Evolutionary conservation across 2,888 invertebrate species (phyloP), one percentile per base, ranked within the genome.

Genomic region (Cenopis cana): DNA sequence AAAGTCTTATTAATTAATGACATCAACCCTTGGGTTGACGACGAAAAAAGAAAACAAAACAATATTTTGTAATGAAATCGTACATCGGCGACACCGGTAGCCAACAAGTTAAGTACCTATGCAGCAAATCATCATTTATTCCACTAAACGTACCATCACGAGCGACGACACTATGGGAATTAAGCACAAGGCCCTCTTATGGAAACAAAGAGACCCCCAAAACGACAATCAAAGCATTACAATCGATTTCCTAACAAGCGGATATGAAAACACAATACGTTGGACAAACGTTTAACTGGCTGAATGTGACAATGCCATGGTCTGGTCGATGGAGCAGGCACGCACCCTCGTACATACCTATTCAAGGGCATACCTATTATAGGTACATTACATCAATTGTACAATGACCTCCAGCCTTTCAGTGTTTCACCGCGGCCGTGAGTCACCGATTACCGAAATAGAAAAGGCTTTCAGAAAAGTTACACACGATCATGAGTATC

Each of bases 231-330:
- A 52, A 62, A 18, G 64, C 49, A 56, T 57, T 52, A 69, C 70
- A 75, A 78, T 75, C 72, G 73, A 78, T 79, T 78, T 78, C 76
- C 78, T 74, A 75, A 69, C 73, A 72, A 75, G 76, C 70, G 74
- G 75, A 72, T 57, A 70, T 67, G 68, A 73, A 76, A 74, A 74
- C 69, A 55, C 75, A 75, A 75, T 75, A 75, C 73, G 75, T 70
- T 33, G 65, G 65, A 56, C 59, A 62, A 69, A 33, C 65, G 69
- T 67, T 52, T 73, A 73, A 71, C 38, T 67, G 46, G 24, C 68
- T 59, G 60, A 57, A 70, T 55, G 57, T 73, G 67, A 73, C 73
- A 73, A 70, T 70, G 62, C 54, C 73, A 60, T 46, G 69, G 66
- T 14, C 62, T 66, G 67, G 70, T 69, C 73, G 69, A 61, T 62